Percentiles rank a stretch among this genome's conserved stretches.
Conservation (phyloP, 1,140 invertebrate species). For the Drosophila athabasca region DNA sequence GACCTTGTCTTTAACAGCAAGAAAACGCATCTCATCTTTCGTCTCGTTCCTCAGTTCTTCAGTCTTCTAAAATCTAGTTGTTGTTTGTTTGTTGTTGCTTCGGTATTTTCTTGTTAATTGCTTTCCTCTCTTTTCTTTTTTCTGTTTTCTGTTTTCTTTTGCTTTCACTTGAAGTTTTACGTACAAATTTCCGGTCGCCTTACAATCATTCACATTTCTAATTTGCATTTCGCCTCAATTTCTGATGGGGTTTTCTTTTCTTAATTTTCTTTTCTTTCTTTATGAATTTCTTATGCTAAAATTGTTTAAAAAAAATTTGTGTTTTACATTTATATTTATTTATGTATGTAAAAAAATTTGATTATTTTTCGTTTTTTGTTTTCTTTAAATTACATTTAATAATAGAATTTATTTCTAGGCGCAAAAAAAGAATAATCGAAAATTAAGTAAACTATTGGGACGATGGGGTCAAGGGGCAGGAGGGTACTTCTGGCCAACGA, state of each 20-base stretch:
- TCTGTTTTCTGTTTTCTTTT: constrained; percentile 19
- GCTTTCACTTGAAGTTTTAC: constrained; percentile 68
- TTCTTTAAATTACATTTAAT: constrained; percentile 71
- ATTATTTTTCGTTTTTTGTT: constrained; percentile 61
- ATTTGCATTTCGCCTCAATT: constrained; percentile 25
- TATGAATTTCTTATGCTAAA: constrained; percentile 53
- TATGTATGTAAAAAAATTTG: constrained; percentile 81
- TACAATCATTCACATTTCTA: constrained; percentile 17
- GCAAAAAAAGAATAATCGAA: constrained; percentile 48
- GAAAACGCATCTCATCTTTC: constrained; percentile 56
- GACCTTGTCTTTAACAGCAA: constrained; percentile 30
- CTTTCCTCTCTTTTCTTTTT: constrained; percentile 29
- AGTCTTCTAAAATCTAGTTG: constrained; percentile 81
- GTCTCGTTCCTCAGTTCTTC: constrained; percentile 74
- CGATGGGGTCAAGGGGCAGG: too few species aligned
- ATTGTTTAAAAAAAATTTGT: constrained; percentile 72
- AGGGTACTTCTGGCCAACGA: too few species aligned
- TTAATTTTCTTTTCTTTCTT: constrained; percentile 27
- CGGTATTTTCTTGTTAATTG: constrained; percentile 56
- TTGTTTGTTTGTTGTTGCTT: constrained; percentile 65
- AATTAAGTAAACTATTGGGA: constrained; percentile 10
- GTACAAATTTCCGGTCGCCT: constrained; percentile 62
- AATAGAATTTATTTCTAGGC: constrained; percentile 72
- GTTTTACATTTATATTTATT: constrained; percentile 78
- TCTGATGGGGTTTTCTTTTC: constrained; percentile 1